These are phyloP conservation scores for Monopterus albus DNA, from an alignment of 2,113 vertebrate species.

Conservation along the genomic window DNA sequence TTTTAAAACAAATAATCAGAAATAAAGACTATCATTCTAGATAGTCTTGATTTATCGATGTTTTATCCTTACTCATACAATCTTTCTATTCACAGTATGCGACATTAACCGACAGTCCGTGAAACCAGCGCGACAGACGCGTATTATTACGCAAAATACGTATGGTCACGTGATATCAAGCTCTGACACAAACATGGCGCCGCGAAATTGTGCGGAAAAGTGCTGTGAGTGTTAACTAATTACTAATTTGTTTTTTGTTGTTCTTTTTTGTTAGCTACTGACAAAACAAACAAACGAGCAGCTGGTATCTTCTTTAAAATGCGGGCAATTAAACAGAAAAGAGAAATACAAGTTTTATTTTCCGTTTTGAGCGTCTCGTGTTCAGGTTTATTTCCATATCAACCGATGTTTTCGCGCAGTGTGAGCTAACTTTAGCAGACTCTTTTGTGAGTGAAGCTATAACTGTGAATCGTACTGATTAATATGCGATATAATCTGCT, in stretches of 20 bases:
- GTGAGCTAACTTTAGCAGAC: not conserved
- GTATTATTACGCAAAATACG: not conserved
- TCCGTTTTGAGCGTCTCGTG: too few relatives aligned
- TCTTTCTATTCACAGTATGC: too few relatives aligned
- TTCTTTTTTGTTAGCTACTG: too few relatives aligned
- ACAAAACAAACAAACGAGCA: not conserved
- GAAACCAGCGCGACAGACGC: not conserved
- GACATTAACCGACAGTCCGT: not conserved
- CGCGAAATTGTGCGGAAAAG: conserved; percentile 43
- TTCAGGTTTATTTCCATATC: conserved; percentile 19
- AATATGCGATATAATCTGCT: rapidly evolving
- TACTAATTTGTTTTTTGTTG: too few relatives aligned
- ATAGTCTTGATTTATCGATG: too few relatives aligned
- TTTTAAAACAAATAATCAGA: too few relatives aligned
- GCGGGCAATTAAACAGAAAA: not conserved
- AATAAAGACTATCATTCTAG: too few relatives aligned
- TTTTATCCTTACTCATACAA: too few relatives aligned
- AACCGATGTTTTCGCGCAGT: not conserved
- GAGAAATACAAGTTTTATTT: not conserved
- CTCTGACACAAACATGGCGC: conserved; percentile 62
- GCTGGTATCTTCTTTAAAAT: rapidly evolving
- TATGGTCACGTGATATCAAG: conserved; percentile 10
- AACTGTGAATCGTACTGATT: rapidly evolving
- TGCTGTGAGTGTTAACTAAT: conserved; percentile 29
- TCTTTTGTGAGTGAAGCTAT: rapidly evolving